phyloP scores from a whole-genome alignment of 2,113 vertebrate species.

The Tursiops truncatus region DNA sequence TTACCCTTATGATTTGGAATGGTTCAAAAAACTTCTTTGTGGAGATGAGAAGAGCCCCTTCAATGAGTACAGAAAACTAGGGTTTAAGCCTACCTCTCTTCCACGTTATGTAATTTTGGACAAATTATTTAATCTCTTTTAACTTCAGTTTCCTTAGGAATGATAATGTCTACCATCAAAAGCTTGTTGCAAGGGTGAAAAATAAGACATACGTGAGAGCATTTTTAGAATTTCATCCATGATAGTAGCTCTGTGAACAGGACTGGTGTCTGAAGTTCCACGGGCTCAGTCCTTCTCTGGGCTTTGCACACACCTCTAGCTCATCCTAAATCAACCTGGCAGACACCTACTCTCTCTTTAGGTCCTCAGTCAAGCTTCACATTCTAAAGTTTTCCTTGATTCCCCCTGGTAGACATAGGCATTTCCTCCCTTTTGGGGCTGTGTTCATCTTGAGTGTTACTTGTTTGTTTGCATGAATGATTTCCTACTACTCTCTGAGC shows the following conservation, averaged over 20 bases:
- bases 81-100: neutral
- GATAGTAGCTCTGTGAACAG: neutral
- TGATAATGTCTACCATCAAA: neutral
- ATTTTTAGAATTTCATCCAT: neutral
- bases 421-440: neutral
- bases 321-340: neutral
- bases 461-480: neutral
- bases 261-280: neutral
- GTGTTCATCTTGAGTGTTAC: neutral
- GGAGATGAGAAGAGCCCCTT: neutral
- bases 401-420: neutral
- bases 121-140: neutral
- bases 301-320: neutral
- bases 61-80: neutral
- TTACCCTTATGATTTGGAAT: neutral
- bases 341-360: neutral
- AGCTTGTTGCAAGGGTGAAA: neutral
- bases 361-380: neutral
- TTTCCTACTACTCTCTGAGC: neutral
- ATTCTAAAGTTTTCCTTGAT: neutral
- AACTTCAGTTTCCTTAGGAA: neutral
- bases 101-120: neutral
- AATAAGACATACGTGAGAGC: neutral
- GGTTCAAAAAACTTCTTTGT: neutral
- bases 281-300: neutral